These are phyloP conservation scores for Aphidoletes aphidimyza DNA, from an alignment of 2,888 invertebrate species.

Conservation along the genomic window DNA sequence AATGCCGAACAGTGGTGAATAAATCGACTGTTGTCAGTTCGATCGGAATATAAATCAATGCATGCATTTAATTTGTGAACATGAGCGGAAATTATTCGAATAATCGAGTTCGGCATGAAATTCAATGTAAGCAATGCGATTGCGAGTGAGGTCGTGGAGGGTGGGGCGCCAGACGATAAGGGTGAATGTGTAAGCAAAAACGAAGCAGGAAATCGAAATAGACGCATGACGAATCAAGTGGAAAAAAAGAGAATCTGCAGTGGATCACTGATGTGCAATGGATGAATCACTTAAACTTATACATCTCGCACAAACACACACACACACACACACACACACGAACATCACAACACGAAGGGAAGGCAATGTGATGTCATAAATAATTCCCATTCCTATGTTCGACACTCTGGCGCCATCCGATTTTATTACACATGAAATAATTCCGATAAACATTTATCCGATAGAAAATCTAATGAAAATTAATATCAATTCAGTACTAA, in stretches of 20 bases:
- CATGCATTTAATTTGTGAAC: slow-evolving; percentile 14
- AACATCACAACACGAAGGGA: not conserved
- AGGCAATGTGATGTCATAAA: slow-evolving; percentile 17
- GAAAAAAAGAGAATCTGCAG: not conserved
- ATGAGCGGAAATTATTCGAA: slow-evolving; percentile 14
- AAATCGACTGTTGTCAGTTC: not conserved
- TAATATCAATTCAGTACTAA: slow-evolving; percentile 4
- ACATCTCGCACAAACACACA: no score
- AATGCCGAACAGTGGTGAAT: not conserved
- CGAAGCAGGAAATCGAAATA: not conserved
- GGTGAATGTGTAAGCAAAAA: not conserved
- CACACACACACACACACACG: not conserved
- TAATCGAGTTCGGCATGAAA: not conserved
- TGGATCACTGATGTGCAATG: not conserved
- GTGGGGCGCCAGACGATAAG: not conserved
- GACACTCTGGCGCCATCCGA: not conserved
- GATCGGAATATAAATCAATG: not conserved
- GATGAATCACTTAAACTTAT: no score
- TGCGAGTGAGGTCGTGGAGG: not conserved
- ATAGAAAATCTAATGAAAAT: slow-evolving; percentile 45
- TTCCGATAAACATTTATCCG: slow-evolving; percentile 19
- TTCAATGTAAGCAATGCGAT: not conserved
- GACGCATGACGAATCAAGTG: slow-evolving; percentile 16
- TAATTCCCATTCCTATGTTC: not conserved
- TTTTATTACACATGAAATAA: slow-evolving; percentile 39